Evolutionary conservation across 2,113 vertebrate species (phyloP), one percentile per base, ranked within the genome.

Genomic region (Cavia aperea): DNA sequence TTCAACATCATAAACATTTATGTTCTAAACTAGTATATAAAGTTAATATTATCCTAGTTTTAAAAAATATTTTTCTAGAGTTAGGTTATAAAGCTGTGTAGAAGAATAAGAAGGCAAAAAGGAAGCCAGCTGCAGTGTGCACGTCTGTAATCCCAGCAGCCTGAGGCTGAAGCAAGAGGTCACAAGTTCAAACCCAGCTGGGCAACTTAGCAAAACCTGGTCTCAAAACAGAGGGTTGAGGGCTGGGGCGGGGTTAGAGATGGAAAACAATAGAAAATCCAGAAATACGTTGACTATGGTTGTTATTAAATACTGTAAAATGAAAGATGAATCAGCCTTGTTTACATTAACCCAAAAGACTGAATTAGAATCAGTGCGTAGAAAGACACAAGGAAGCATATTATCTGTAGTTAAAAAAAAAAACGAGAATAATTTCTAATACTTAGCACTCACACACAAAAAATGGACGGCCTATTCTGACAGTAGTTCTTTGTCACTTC

Each of bases 61-160:
- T 9, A 9, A 84, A 88, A 58, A 82, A 10, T 75, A 75, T 82
- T 89, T 92, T 92, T 89, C 73, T 89, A 92, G 68, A 89, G 11
- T 8, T 63, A 92, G 24, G 70, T 92, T 63, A 63, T 51, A 86
- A 54, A 79, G 5, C 36, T 84, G 70, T 29, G 75, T 8, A 68
- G 82, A 93, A 79, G 62, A 86, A 88, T 43, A 91, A 72, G n/a
- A n/a, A 39, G n/a, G 66, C 36, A 70, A n/a, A 70, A n/a, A 70
- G 33, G 33, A 70, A 39, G 68, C 36, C 39, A 18, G 16, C 36
- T 23, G 11, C 7, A 7, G 66, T 39, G 68, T 72, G 19, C n/a
- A 72, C 3, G n/a, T 39, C 36, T 72, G 68, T n/a, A 72, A 72
- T 19, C n/a, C 36, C 19, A 23, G n/a, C 36, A 39, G 68, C 9